Base-by-base conservation (phyloP, 2,888 invertebrate genomes). In the Carcina quercana region DNA sequence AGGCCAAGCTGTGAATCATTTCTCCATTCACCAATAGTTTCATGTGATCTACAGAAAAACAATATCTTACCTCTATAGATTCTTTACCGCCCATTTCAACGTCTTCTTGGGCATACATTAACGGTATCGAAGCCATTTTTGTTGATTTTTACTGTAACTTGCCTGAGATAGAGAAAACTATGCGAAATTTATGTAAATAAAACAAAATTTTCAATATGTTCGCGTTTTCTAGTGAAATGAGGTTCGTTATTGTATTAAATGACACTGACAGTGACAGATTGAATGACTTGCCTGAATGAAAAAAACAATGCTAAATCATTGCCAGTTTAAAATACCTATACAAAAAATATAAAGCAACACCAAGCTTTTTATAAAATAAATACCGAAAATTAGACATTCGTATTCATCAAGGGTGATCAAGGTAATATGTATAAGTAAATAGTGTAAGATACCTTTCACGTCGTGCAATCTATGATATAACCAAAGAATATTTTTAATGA, bases 21-120 rank as follows among this genome's bases (percentile, higher is more conserved):
- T 5, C 4, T 12, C 27, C 30, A 37, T 37, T 40, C 39, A 27
- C 31, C 24, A 35, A 32, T 22, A n/a, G 28, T 25, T 29, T 32
- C 28, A 29, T 29, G 27, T 28, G 31, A 28, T 17, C 3, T 13
- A 6, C 12, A 10, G 19, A 34, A 24, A 33, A 15, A 24, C 13
- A 22, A 29, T 17, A 24, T 25, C 22, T 61, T 69, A 82, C 82
- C 69, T 83, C 72, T 10, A 83, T 71, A 28, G 69, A 79, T 52
- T 87, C 87, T 57, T 90, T 90, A 41, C 88, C 89, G 25, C 90
- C 90, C 21, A 85, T 74, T 55, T 90, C 90, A 44, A 87, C 86
- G 60, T 90, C 90, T 43, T 89, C 89, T 45, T 89, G 86, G 15
- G 85, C 80, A 41, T 87, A 80, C 67, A 90, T 87, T 45, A 90